Percentiles rank a stretch among this genome's conserved stretches.
Evolutionary conservation across 2,113 vertebrate genomes (phyloP).

Genomic region (Cairina moschata): DNA sequence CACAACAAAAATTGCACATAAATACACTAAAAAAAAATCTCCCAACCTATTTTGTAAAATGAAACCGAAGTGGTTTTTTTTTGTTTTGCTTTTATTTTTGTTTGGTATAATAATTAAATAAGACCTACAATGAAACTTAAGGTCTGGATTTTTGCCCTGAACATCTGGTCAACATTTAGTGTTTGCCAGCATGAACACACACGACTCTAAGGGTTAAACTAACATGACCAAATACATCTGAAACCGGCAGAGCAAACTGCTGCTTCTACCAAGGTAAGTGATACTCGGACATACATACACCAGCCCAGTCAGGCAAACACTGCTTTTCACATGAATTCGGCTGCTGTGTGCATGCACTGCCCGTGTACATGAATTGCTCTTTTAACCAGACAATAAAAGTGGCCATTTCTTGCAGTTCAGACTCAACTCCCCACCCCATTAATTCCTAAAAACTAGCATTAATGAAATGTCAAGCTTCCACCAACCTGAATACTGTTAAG

Average conservation of each 20-base stretch:
- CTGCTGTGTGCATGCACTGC: fast-evolving
- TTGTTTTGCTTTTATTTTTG: neutral
- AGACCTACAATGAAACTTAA: neutral
- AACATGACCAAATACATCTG: fast-evolving
- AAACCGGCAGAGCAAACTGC: neutral
- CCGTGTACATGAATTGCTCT: fast-evolving
- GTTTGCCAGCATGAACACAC: neutral
- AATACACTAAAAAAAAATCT: conserved; percentile 1
- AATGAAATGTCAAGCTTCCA: neutral
- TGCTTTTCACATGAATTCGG: fast-evolving
- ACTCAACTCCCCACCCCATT: neutral
- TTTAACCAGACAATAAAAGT: fast-evolving
- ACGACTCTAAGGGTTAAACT: neutral
- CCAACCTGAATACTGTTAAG: neutral
- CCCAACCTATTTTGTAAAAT: neutral
- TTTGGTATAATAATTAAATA: neutral
- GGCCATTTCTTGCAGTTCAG: neutral
- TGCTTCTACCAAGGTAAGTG: fast-evolving
- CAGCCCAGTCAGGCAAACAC: fast-evolving
- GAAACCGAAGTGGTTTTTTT: neutral
- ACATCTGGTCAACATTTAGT: neutral
- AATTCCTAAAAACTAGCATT: neutral
- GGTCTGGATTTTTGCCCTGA: neutral
- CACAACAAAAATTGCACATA: conserved; percentile 64
- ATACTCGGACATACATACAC: fast-evolving